A percentile compares a stretch with the other conserved stretches of the same genome.
Conservation (phyloP, 2,113 vertebrate species). For the Orientallactaga bullata region DNA sequence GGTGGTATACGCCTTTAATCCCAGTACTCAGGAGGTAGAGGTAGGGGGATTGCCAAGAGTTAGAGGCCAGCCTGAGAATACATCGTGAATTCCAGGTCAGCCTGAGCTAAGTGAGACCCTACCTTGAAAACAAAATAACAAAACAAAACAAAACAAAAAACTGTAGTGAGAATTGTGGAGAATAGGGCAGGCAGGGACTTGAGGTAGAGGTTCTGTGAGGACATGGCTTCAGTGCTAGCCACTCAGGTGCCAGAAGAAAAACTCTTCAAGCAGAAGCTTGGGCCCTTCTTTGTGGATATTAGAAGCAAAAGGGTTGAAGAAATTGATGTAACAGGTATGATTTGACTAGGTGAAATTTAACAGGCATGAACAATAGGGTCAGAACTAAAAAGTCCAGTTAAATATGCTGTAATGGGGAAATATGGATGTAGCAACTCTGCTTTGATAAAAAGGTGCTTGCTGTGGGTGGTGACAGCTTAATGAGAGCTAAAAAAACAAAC, state of each 20-base stretch:
- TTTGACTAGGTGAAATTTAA: conserved; percentile 24
- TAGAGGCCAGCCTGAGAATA: too few relatives aligned
- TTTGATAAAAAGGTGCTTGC: background rate
- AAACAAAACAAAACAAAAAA: too few relatives aligned
- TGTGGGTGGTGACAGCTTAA: background rate
- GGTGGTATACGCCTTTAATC: too few relatives aligned
- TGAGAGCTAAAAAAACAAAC: background rate
- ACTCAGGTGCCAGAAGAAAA: background rate
- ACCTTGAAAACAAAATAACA: background rate
- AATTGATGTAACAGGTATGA: background rate
- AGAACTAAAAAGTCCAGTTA: background rate
- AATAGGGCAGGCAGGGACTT: background rate
- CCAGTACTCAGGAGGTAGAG: too few relatives aligned
- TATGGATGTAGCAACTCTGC: background rate
- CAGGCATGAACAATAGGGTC: background rate
- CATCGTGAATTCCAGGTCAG: too few relatives aligned
- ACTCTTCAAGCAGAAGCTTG: background rate
- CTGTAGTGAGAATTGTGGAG: background rate
- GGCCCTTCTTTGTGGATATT: background rate
- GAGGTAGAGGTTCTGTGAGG: background rate
- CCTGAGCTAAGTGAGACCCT: too few relatives aligned
- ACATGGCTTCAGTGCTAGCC: background rate
- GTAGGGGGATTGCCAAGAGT: too few relatives aligned
- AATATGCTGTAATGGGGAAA: background rate
- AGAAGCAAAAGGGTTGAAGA: background rate